phyloP scores from a whole-genome alignment of 2,113 vertebrate species.

The Benitochromis conjunctus region DNA sequence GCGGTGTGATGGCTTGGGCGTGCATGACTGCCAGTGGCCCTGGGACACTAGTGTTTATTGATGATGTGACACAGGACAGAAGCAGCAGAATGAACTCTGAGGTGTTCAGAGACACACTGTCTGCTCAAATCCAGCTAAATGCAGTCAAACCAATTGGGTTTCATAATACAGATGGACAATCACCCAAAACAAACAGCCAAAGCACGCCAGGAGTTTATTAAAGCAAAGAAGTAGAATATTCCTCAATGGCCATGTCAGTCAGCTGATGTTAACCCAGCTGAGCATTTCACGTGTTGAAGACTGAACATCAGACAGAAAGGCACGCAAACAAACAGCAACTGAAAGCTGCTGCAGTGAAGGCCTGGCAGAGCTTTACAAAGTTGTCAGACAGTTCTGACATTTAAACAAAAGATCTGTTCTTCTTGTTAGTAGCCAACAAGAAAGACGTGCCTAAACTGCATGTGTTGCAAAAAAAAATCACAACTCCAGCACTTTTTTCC shows the following conservation, averaged over 20 bases:
- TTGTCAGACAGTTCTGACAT: background rate
- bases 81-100: background rate
- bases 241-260: background rate
- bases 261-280: background rate
- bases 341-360: background rate
- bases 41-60: background rate
- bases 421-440: background rate
- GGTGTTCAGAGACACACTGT: background rate
- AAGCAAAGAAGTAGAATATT: background rate
- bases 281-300: background rate
- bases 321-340: background rate
- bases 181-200: background rate
- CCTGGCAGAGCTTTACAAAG: background rate
- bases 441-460: background rate
- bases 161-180: accelerated
- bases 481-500: background rate
- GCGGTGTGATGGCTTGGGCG: background rate
- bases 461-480: background rate
- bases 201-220: background rate
- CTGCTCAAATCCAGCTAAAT: background rate
- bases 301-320: background rate
- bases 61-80: background rate
- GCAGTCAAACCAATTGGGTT: background rate
- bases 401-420: background rate
- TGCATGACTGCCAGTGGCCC: background rate